Evolutionary conservation across 2,797 vertebrate species (phyloP).

Genomic region (Thalassophryne amazonica): DNA sequence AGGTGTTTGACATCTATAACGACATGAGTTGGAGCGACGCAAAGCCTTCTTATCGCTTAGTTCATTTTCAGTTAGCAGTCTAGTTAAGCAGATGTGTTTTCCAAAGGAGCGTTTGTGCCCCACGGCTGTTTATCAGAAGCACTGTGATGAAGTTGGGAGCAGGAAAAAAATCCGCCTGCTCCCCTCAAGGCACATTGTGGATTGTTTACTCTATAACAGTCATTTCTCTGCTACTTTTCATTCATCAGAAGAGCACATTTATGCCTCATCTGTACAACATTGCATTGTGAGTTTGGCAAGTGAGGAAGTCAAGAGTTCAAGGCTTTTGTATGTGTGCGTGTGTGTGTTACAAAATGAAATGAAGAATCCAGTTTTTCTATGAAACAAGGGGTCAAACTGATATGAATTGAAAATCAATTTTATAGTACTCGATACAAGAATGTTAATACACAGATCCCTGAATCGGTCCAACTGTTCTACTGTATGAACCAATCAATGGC

Average conservation of each 20-base stretch:
- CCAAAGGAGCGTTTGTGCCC: conserved; percentile 27
- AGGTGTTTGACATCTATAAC: conserved; percentile 22
- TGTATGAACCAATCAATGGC: too few relatives aligned
- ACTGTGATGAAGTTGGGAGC: conserved; percentile 37
- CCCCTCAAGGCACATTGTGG: conserved; percentile 29
- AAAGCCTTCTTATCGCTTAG: not conserved
- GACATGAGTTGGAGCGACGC: conserved; percentile 11
- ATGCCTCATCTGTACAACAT: not conserved
- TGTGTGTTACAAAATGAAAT: too few relatives aligned
- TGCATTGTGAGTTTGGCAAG: conserved; percentile 22
- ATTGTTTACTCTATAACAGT: conserved; percentile 49
- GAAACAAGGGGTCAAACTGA: too few relatives aligned
- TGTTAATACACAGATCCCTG: too few relatives aligned
- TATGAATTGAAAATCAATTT: too few relatives aligned
- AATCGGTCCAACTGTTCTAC: too few relatives aligned
- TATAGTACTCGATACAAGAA: too few relatives aligned
- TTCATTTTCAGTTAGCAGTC: conserved; percentile 45
- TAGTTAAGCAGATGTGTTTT: conserved; percentile 54
- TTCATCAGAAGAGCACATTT: conserved; percentile 18
- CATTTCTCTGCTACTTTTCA: conserved; percentile 29
- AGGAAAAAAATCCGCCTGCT: conserved; percentile 46
- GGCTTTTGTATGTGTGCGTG: not conserved
- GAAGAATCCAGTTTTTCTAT: too few relatives aligned
- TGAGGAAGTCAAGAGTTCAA: not conserved
- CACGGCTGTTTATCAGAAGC: conserved; percentile 44